These are phyloP conservation scores for Halocynthia roretzi DNA, from an alignment of 23 tunicate genomes.

Conservation along the genomic window DNA sequence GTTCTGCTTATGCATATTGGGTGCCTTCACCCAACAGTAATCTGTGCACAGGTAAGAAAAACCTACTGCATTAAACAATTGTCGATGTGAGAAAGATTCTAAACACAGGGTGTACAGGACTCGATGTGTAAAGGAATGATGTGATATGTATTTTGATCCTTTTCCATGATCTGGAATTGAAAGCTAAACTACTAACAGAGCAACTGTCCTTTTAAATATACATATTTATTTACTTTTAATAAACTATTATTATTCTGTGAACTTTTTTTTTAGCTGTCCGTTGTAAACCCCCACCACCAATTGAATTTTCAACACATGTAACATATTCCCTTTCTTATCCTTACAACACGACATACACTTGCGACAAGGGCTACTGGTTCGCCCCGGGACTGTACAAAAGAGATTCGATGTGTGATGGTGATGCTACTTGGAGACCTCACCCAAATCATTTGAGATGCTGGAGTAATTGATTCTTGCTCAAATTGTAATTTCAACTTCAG, in stretches of 20 bases:
- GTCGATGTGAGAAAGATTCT: not conserved
- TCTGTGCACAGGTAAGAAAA: conserved; percentile 33
- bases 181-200: not conserved
- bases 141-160: too few relatives aligned
- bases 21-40: conserved; percentile 26
- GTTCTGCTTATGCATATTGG: conserved; percentile 34
- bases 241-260: not conserved
- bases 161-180: too few relatives aligned
- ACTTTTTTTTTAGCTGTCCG: conserved; percentile 35
- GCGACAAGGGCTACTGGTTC: conserved; percentile 75
- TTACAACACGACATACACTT: conserved; percentile 44
- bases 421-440: conserved; percentile 57
- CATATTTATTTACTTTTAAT: not conserved
- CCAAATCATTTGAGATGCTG: conserved; percentile 37
- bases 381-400: conserved; percentile 4
- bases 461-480: conserved; percentile 15
- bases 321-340: conserved; percentile 19
- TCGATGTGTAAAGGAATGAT: too few relatives aligned
- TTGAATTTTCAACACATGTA: conserved; percentile 17
- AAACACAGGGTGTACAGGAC: too few relatives aligned
- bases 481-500: not conserved
- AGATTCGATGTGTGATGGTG: conserved; percentile 40
- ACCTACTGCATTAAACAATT: not conserved
- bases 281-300: conserved; percentile 40
- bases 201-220: not conserved